Percentiles rank a stretch among this genome's conserved stretches.
Evolutionary conservation across 1,140 invertebrate genomes (phyloP).

Genomic region (Drosophila elegans): DNA sequence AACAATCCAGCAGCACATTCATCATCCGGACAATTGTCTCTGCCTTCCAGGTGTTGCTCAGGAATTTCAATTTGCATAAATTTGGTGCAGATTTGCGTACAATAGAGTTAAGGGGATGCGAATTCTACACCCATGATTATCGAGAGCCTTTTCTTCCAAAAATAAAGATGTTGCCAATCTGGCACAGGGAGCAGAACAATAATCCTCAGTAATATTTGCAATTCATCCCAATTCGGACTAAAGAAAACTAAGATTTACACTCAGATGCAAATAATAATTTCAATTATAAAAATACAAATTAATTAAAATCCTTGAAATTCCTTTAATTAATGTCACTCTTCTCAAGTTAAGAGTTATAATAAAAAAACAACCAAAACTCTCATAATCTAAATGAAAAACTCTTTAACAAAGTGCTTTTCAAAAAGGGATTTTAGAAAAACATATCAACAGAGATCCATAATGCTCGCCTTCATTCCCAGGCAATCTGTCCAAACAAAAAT

Average conservation of each 20-base stretch:
- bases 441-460: slow-evolving; percentile 4
- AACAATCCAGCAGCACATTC: slow-evolving; percentile 58
- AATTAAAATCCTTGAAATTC: not conserved
- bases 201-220: not conserved
- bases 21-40: slow-evolving; percentile 59
- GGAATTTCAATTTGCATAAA: slow-evolving; percentile 81
- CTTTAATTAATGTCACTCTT: too few relatives aligned
- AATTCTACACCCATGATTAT: slow-evolving; percentile 28
- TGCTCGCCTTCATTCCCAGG: not conserved
- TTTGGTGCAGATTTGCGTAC: slow-evolving; percentile 79
- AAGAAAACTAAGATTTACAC: not conserved
- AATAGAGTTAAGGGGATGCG: slow-evolving; percentile 47
- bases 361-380: too few relatives aligned
- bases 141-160: slow-evolving; percentile 10
- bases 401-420: too few relatives aligned
- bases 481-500: slow-evolving; percentile 26
- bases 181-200: not conserved
- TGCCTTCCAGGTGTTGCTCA: slow-evolving; percentile 66
- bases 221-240: not conserved
- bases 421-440: not conserved
- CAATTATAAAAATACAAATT: not conserved
- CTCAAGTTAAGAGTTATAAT: too few relatives aligned
- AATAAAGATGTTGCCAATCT: slow-evolving; percentile 47
- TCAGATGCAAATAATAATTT: not conserved
- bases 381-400: too few relatives aligned